phyloP scores from a whole-genome alignment of 1,140 invertebrate genomes.

The Macrosteles quadrilineatus region DNA sequence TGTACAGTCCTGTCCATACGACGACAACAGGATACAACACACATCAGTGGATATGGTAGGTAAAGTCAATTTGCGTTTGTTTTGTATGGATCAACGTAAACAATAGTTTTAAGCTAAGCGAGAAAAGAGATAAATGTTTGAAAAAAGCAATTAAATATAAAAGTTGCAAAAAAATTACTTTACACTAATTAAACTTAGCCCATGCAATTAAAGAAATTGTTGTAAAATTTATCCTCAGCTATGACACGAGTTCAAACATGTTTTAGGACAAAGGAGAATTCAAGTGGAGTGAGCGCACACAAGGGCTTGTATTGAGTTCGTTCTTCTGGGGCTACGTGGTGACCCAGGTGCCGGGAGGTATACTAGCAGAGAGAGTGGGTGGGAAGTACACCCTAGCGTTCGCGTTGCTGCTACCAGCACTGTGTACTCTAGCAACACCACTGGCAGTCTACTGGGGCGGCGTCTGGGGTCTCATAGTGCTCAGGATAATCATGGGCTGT shows the following conservation, averaged over 20 bases:
- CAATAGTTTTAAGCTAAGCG: not conserved
- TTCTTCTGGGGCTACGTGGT: conserved; percentile 63
- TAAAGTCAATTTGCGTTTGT: not conserved
- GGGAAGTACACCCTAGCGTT: conserved; percentile 54
- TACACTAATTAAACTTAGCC: too few species aligned
- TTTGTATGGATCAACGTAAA: not conserved
- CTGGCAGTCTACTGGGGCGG: conserved; percentile 45
- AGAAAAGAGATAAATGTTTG: too few species aligned
- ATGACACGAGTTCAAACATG: too few species aligned
- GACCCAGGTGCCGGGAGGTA: conserved; percentile 61
- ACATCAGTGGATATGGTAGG: conserved; percentile 6
- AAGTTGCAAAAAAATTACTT: too few species aligned
- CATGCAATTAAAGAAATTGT: too few species aligned
- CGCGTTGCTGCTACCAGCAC: conserved; percentile 52
- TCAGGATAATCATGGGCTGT: conserved; percentile 66
- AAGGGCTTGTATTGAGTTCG: conserved; percentile 56
- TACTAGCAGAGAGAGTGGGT: conserved; percentile 57
- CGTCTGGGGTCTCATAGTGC: conserved; percentile 59
- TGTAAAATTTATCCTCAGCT: too few species aligned
- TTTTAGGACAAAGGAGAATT: conserved; percentile 47
- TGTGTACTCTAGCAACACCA: conserved; percentile 51
- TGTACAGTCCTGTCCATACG: conserved; percentile 17
- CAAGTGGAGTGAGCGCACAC: conserved; percentile 61
- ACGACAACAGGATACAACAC: not conserved
- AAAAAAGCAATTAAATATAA: too few species aligned